Conservation (phyloP, 2,888 invertebrate genomes). For the Phymatocera aterrima region DNA sequence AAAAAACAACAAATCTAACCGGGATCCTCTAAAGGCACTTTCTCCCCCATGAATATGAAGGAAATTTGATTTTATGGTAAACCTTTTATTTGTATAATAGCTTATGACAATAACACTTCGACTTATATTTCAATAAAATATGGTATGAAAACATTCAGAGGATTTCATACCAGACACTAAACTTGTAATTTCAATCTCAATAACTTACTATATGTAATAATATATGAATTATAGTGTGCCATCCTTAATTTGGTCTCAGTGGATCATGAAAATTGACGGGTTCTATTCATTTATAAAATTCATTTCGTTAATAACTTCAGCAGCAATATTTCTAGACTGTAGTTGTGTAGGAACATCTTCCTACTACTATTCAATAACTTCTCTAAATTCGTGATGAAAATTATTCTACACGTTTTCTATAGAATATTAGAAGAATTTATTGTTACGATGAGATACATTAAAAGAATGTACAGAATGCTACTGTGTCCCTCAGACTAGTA, state of each 20-base stretch:
- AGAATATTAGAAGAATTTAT: neutral
- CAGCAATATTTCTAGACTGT: no score
- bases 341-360: no score
- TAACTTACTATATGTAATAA: neutral
- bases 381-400: neutral
- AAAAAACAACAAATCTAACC: neutral
- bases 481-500: neutral
- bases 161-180: neutral
- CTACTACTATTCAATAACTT: no score
- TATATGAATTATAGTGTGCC: neutral
- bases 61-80: neutral
- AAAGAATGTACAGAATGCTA: neutral
- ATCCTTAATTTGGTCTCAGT: neutral
- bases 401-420: neutral
- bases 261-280: neutral
- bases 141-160: constrained; percentile 19
- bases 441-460: neutral
- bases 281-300: neutral
- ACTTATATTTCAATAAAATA: constrained; percentile 1
- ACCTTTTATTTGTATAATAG: constrained; percentile 11
- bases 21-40: no score
- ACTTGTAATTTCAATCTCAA: neutral
- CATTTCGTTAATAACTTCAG: neutral
- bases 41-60: neutral
- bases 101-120: constrained; percentile 14